Evolutionary conservation across 1,140 invertebrate genomes (phyloP), one percentile per base, ranked within the genome.

Genomic region (Cardiocondyla obscurior): DNA sequence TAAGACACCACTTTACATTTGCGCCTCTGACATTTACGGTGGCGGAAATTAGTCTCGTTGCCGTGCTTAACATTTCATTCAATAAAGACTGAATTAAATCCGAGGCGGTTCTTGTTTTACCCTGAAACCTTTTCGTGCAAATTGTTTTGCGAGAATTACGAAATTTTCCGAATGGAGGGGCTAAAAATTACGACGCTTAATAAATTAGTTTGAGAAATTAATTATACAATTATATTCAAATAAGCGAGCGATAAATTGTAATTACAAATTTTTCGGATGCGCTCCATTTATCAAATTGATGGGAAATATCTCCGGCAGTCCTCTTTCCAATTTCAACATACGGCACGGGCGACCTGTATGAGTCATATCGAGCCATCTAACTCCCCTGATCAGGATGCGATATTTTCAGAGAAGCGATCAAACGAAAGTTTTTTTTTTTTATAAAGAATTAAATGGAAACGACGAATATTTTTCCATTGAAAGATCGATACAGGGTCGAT

Each of bases 401-500:
- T 85, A 85, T 72, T 64, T 85, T 64, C 49, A 64, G 16, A 46
- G 10, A 46, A 58, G 58, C 60, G 85, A 86, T 86, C 72, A 57
- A 82, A 82, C 77, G 77, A 82, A 74, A n/a, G n/a, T n/a, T n/a
- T n/a, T n/a, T n/a, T 67, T 53, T 55, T 51, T 33, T 65, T 67
- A 30, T 53, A 79, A 39, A 67, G 46, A 77, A 67, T 30, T 33
- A 69, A 69, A 53, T 55, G 33, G 28, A 69, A 79, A 19, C 5
- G 60, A 12, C n/a, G 10, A 65, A 12, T 39, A 53, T 79, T 79
- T 28, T 53, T 12, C 12, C 46, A 28, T 46, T 28, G n/a, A 30
- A 25, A 53, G 4, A 3, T 55, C 19, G 74, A 67, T 67, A 42
- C 14, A 30, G 10, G 19, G 10, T 58, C 25, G 51, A 73, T 76